Conservation (phyloP, 92 coral and sea anemone genomes). For the Umimayanthus kanabou region DNA sequence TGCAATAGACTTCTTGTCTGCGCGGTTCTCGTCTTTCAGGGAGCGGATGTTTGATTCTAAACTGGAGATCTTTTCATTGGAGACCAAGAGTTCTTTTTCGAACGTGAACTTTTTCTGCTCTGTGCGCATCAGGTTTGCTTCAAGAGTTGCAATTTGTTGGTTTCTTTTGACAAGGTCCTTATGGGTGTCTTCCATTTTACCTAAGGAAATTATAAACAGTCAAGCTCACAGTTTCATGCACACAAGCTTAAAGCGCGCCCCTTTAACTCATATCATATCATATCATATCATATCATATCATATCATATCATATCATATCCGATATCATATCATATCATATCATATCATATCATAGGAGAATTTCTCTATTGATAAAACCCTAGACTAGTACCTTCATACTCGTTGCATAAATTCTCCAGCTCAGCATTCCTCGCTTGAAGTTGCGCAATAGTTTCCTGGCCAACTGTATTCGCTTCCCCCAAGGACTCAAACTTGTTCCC, state of each 20-base stretch:
- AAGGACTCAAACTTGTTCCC: conserved; percentile 49
- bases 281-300: no score
- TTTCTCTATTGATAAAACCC: no score
- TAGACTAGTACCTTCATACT: conserved; percentile 56
- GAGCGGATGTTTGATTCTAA: conserved; percentile 77
- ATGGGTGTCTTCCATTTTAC: conserved; percentile 73
- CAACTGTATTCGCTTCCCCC: conserved; percentile 67
- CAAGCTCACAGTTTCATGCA: not conserved
- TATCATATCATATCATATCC: no score
- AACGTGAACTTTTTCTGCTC: conserved; percentile 84
- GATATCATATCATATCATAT: no score
- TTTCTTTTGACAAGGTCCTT: conserved; percentile 83
- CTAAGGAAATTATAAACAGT: not conserved
- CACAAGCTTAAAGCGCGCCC: not conserved
- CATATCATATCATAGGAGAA: no score
- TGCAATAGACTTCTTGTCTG: conserved; percentile 88
- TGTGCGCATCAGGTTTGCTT: conserved; percentile 67
- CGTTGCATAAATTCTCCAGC: conserved; percentile 66
- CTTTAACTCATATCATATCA: no score
- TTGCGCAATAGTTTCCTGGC: conserved; percentile 58
- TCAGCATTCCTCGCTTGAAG: conserved; percentile 69
- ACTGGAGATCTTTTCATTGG: conserved; percentile 78
- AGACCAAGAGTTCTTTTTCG: conserved; percentile 86
- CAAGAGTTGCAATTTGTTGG: conserved; percentile 81
- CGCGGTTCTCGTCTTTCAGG: conserved; percentile 76